Evolutionary conservation across 2,888 invertebrate genomes (phyloP), one percentile per base, ranked within the genome.

Genomic region (Priocnemis perturbator): DNA sequence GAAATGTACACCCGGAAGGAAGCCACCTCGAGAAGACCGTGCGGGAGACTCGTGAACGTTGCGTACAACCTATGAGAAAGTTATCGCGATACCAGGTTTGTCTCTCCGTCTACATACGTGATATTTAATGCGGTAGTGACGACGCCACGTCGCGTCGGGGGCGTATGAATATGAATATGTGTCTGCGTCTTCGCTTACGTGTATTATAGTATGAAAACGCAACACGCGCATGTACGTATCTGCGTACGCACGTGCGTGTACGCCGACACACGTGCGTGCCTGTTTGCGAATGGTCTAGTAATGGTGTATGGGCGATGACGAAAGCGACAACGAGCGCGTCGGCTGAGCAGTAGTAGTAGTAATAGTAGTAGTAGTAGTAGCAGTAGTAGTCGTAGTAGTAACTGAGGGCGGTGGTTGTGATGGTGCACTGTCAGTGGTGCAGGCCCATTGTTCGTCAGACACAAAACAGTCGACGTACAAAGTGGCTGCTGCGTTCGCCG

Each of bases 401-500:
- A n/a, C n/a, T n/a, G n/a, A n/a, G n/a, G n/a, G n/a, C n/a, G n/a
- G n/a, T n/a, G 64, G 48, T 50, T 60, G 77, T 77, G 62, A 71
- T 76, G 63, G 77, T 79, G 64, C 74, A 79, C 79, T 76, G 81
- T 83, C 84, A 83, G 83, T 85, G 80, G 83, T 81, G 86, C 83
- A 85, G 84, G 83, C 73, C 84, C 71, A 87, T 88, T 88, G 88
- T 88, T 87, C 84, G 82, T 81, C 82, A 81, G 86, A 86, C 85
- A 88, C 88, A 88, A 88, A 88, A 88, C 88, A 87, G 86, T 84
- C 86, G 84, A 83, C 84, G 85, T 84, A 87, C 88, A 88, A 88
- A 88, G 88, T 88, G 88, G 87, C 88, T 86, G 85, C 83, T 77
- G 76, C 78, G 17, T 30, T 48, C 47, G 81, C 79, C 79, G 84